These are phyloP conservation scores for Cecropterus lyciades DNA, from an alignment of 1,140 invertebrate genomes.

Conservation along the genomic window DNA sequence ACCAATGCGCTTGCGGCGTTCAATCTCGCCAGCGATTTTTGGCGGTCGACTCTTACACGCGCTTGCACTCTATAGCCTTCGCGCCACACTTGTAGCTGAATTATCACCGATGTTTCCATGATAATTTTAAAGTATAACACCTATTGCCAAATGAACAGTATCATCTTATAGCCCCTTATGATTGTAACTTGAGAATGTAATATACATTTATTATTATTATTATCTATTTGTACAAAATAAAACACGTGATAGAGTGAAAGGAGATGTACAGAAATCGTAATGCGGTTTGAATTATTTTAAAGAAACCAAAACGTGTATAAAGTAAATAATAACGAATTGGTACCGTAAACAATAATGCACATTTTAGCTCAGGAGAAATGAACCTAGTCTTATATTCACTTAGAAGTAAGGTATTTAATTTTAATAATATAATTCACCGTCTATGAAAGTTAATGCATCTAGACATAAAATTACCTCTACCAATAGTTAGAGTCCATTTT, in stretches of 20 bases:
- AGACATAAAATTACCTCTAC: conserved; percentile 8
- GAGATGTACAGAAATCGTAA: no score
- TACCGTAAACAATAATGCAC: no score
- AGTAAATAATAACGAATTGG: no score
- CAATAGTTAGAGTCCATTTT: background rate
- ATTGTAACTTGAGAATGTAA: no score
- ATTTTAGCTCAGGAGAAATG: background rate
- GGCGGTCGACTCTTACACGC: conserved; percentile 41
- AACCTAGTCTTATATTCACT: background rate
- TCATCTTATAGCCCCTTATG: no score
- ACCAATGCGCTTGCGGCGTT: conserved; percentile 57
- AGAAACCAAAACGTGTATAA: no score
- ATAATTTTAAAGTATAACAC: conserved; percentile 1
- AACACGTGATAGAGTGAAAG: no score
- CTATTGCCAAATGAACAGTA: background rate
- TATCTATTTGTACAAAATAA: no score
- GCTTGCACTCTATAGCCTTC: conserved; percentile 28
- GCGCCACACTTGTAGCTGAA: conserved; percentile 2
- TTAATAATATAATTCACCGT: background rate
- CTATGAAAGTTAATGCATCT: conserved; percentile 12
- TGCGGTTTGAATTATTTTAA: no score
- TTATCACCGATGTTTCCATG: conserved; percentile 7
- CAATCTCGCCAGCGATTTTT: conserved; percentile 52
- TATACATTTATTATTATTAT: no score
- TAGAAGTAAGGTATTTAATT: conserved; percentile 1